These are phyloP conservation scores for Brachypodius melanocephalos DNA, from an alignment of 2,113 vertebrate species.

Conservation along the genomic window DNA sequence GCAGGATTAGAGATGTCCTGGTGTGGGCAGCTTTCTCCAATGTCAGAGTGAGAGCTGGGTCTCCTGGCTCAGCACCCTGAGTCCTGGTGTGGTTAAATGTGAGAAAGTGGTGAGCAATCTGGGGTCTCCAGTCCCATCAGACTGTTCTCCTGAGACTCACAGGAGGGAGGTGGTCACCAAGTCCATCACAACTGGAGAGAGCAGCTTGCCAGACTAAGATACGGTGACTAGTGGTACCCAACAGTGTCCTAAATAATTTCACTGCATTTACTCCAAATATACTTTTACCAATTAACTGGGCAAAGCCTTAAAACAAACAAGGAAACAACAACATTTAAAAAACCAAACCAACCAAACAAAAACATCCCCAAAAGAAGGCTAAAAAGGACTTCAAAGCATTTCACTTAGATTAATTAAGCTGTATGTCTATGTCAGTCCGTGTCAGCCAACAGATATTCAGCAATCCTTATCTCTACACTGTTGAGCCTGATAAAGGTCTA, in stretches of 20 bases:
- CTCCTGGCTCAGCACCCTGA: not conserved
- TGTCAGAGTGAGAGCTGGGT: fast-evolving
- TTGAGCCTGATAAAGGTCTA: not conserved
- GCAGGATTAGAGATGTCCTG: not conserved
- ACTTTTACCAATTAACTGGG: not conserved
- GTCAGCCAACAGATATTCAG: not conserved
- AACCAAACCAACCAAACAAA: not conserved
- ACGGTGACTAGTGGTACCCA: not conserved
- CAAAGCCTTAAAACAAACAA: not conserved
- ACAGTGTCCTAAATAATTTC: not conserved
- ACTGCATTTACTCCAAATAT: not conserved
- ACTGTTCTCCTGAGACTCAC: not conserved
- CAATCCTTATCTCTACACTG: not conserved
- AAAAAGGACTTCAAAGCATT: not conserved
- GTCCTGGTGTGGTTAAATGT: not conserved
- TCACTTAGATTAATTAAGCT: not conserved
- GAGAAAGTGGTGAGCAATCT: not conserved
- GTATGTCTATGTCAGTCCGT: not conserved
- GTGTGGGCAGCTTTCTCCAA: not conserved
- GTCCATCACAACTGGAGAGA: fast-evolving
- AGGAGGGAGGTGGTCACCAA: not conserved
- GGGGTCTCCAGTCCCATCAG: not conserved
- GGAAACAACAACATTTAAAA: not conserved
- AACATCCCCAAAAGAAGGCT: not conserved
- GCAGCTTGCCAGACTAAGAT: not conserved